Evolutionary conservation across 2,797 vertebrate species (phyloP).

Genomic region (Onychomys arenicola): DNA sequence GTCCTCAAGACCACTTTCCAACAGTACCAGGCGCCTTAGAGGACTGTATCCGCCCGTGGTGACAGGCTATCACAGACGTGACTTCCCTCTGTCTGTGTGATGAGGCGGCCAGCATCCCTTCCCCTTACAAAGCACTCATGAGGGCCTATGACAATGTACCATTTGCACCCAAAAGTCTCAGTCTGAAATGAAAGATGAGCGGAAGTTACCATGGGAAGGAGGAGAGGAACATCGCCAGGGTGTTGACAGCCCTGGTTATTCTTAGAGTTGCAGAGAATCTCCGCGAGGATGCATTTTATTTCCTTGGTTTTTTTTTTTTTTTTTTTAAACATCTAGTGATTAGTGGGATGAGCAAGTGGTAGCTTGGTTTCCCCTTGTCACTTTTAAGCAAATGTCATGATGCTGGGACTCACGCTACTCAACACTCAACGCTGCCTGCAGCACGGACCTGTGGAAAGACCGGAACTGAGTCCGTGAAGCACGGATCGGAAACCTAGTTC

Average conservation of each 20-base stretch:
- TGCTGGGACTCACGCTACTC: accelerated
- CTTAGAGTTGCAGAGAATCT: neutral
- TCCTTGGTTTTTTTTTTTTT: no score
- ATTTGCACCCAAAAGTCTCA: neutral
- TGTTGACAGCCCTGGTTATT: neutral
- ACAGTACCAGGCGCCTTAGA: neutral
- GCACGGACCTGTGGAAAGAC: accelerated
- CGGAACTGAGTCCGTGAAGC: no score
- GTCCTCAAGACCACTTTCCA: neutral
- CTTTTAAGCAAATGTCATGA: neutral
- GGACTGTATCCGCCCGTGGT: neutral
- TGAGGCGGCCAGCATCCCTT: neutral
- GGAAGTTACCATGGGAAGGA: neutral
- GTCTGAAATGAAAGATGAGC: neutral
- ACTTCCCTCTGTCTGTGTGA: neutral
- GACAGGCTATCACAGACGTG: neutral
- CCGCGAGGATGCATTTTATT: neutral
- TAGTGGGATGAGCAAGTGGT: neutral
- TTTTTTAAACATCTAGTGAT: neutral
- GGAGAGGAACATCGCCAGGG: neutral
- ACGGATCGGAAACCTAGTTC: neutral
- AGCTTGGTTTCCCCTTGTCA: neutral
- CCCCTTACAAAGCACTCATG: neutral
- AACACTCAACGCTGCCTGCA: accelerated
- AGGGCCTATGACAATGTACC: neutral